phyloP scores from a whole-genome alignment of 2,888 invertebrate genomes.

The Clunio marinus region DNA sequence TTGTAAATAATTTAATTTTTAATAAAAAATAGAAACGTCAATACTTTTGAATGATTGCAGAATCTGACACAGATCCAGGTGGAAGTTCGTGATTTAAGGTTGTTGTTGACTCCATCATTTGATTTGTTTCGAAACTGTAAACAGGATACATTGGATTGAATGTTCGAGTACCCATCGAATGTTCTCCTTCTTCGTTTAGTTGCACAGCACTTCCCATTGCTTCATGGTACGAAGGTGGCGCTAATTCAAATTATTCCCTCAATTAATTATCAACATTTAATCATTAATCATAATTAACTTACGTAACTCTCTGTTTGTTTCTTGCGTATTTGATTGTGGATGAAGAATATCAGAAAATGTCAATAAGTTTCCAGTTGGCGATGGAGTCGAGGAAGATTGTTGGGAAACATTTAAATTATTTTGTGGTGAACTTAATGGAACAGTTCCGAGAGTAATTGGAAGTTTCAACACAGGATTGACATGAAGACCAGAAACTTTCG shows the following conservation, averaged over 20 bases:
- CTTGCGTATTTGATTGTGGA: not conserved
- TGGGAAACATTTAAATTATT: not conserved
- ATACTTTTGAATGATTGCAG: not conserved
- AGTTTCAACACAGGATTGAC: not conserved
- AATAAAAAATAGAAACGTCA: too few species aligned
- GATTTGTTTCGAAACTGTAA: not conserved
- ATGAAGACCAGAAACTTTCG: constrained; percentile 3
- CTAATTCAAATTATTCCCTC: not conserved
- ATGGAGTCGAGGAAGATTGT: not conserved
- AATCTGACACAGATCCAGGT: not conserved
- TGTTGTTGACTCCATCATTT: not conserved
- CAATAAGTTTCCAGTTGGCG: not conserved
- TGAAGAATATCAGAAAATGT: not conserved
- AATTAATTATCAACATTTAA: not conserved
- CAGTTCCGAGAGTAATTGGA: constrained; percentile 28
- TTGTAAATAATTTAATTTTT: too few species aligned
- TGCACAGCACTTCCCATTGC: not conserved
- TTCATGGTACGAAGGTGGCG: not conserved
- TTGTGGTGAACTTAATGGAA: not conserved
- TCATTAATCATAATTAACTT: not conserved
- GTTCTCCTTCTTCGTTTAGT: not conserved
- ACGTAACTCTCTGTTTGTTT: not conserved
- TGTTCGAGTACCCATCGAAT: not conserved
- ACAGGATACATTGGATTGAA: constrained; percentile 12
- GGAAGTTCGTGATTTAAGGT: not conserved